phyloP scores from a whole-genome alignment of 1,140 invertebrate species.

The Calycopis cecrops region DNA sequence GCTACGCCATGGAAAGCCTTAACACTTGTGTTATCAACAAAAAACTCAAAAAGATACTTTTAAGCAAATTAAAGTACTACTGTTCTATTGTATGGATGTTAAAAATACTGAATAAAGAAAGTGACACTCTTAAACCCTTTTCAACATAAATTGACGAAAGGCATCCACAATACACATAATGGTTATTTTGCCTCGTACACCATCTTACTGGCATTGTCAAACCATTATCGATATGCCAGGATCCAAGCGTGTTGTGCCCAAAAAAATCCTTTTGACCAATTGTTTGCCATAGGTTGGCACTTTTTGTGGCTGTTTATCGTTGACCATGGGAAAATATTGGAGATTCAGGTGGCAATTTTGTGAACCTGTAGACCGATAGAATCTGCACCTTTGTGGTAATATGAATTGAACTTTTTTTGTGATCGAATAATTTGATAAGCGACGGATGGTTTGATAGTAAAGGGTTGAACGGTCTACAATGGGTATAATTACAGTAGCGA shows the following conservation, averaged over 20 bases:
- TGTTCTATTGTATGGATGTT: not conserved
- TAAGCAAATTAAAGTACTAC: not conserved
- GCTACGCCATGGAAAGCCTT: too few species aligned
- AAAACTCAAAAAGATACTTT: too few species aligned
- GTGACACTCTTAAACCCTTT: slow-evolving; percentile 69
- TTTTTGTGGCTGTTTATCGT: slow-evolving; percentile 66
- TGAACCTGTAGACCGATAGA: slow-evolving; percentile 45
- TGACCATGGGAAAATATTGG: slow-evolving; percentile 72
- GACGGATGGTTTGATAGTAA: too few species aligned
- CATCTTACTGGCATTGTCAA: slow-evolving; percentile 57
- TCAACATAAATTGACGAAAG: slow-evolving; percentile 67
- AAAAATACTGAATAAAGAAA: slow-evolving; percentile 44
- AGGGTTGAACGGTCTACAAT: too few species aligned
- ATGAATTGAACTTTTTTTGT: slow-evolving; percentile 31
- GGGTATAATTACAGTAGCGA: too few species aligned
- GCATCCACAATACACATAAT: slow-evolving; percentile 63
- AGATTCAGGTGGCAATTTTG: slow-evolving; percentile 68
- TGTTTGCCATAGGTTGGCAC: slow-evolving; percentile 66
- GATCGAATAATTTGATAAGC: too few species aligned
- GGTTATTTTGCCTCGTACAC: slow-evolving; percentile 61
- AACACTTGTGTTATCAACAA: too few species aligned
- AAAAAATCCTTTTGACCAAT: slow-evolving; percentile 70
- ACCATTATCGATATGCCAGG: slow-evolving; percentile 55
- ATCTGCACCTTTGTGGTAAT: slow-evolving; percentile 5
- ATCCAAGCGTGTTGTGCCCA: slow-evolving; percentile 52